These are phyloP conservation scores for Etia nguti DNA, from an alignment of 2,113 vertebrate species.

Conservation along the genomic window DNA sequence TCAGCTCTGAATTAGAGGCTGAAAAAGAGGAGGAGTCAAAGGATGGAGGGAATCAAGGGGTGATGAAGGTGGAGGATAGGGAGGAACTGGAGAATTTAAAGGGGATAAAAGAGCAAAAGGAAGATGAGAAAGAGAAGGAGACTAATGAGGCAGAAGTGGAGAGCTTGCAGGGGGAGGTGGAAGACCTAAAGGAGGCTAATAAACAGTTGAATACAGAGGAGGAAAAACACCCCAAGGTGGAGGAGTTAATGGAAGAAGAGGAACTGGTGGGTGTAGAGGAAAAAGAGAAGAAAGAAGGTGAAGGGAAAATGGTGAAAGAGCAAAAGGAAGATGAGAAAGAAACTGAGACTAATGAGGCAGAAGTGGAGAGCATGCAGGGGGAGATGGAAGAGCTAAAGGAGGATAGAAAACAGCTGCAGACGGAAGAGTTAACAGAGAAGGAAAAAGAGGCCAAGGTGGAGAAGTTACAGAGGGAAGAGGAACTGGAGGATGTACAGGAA, in stretches of 20 bases:
- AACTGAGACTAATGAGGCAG: neutral
- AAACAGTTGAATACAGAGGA: neutral
- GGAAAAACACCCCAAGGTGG: neutral
- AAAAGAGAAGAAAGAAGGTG: neutral
- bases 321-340: neutral
- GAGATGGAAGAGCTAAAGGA: neutral
- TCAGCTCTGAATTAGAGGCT: neutral
- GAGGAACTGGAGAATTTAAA: neutral
- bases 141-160: neutral
- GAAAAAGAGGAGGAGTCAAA: neutral
- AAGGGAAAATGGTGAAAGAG: rapidly evolving
- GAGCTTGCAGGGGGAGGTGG: neutral
- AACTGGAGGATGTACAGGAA: neutral
- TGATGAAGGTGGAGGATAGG: neutral
- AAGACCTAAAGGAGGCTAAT: neutral
- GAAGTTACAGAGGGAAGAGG: rapidly evolving
- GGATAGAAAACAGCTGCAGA: neutral
- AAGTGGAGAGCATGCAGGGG: neutral
- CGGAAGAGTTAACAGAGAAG: rapidly evolving
- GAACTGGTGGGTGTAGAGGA: neutral
- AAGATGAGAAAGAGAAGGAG: neutral
- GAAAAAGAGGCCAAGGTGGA: neutral
- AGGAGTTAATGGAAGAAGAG: neutral
- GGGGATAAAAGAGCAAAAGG: neutral
- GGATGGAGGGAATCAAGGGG: neutral